Conservation (phyloP, 2,797 vertebrate genomes). For the Margarornis squamiger region DNA sequence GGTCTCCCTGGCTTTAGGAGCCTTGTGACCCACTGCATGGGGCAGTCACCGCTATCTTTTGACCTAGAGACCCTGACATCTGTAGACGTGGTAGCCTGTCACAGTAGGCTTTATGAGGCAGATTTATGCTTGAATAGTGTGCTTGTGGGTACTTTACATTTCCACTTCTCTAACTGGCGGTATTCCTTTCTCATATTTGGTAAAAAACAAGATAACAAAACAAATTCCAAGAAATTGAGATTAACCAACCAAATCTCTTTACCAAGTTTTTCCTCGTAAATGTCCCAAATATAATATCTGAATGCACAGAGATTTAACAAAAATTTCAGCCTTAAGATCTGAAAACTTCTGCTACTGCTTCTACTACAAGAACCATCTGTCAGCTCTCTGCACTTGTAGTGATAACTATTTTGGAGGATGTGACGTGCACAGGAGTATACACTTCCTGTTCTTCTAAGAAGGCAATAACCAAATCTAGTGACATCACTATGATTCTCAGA, state of each 20-base stretch:
- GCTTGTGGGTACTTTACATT: neutral
- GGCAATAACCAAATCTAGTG: neutral
- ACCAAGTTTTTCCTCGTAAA: neutral
- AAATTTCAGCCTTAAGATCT: neutral
- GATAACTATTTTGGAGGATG: neutral
- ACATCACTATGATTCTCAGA: neutral
- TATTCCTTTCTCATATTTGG: neutral
- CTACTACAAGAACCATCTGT: neutral
- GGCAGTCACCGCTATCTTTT: neutral
- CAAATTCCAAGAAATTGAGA: neutral
- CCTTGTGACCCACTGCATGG: slow-evolving; percentile 21
- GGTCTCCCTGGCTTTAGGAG: neutral
- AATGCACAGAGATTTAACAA: neutral
- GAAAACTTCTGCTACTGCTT: neutral
- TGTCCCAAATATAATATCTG: neutral
- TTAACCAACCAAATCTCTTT: neutral
- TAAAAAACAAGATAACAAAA: neutral
- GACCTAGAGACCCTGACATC: slow-evolving; percentile 36
- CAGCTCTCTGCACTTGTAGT: neutral
- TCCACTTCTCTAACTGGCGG: neutral
- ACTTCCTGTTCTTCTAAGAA: neutral
- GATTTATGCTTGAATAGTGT: slow-evolving; percentile 18
- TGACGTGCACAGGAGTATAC: rapidly evolving
- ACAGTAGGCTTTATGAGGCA: neutral
- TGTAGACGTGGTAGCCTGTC: neutral